Conservation (phyloP, 2,113 vertebrate genomes). For the Cyprichromis sp. region DNA sequence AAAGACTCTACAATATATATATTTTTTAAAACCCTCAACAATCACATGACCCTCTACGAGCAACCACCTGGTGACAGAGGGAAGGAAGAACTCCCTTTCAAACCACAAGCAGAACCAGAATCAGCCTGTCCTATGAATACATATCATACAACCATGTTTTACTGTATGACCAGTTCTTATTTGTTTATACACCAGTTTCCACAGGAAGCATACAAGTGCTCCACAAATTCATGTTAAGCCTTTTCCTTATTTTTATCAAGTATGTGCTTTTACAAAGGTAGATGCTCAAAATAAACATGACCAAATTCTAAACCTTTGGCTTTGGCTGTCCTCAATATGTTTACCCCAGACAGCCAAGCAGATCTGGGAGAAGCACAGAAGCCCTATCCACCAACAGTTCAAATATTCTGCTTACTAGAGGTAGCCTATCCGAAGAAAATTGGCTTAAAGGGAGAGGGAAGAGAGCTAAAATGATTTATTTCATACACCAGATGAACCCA, state of each 20-base stretch:
- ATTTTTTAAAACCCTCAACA: fast-evolving
- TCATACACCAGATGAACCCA: not conserved
- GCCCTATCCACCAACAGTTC: not conserved
- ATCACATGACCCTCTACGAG: not conserved
- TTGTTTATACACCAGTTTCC: not conserved
- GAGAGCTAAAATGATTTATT: not conserved
- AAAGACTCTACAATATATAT: not conserved
- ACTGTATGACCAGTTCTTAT: not conserved
- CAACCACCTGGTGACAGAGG: not conserved
- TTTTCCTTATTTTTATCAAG: not conserved
- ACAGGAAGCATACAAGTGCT: not conserved
- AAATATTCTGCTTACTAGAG: not conserved
- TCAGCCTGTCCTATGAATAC: not conserved
- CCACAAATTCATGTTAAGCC: not conserved
- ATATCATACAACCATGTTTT: not conserved
- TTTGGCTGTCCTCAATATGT: not conserved
- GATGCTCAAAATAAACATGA: not conserved
- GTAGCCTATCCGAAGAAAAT: not conserved
- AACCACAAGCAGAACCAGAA: not conserved
- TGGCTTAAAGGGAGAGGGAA: not conserved
- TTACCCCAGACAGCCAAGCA: not conserved
- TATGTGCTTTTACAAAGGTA: not conserved
- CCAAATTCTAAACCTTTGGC: not conserved
- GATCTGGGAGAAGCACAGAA: not conserved
- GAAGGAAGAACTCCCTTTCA: not conserved